Conservation (phyloP, 2,797 vertebrate species). For the Lerista edwardsae region DNA sequence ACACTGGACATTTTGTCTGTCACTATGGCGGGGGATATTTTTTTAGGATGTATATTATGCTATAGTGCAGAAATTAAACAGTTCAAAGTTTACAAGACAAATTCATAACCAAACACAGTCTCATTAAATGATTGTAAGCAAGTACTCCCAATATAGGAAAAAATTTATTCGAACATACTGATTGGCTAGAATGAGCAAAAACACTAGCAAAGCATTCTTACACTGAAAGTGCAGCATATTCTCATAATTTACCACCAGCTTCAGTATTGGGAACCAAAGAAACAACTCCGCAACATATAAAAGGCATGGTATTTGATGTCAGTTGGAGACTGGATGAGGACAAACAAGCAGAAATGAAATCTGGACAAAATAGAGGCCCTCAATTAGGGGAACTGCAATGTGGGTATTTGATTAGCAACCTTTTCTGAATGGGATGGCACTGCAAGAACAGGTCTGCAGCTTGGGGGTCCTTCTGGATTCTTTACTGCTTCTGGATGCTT, state of each 20-base stretch:
- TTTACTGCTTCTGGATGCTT: too few relatives aligned
- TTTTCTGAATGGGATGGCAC: too few relatives aligned
- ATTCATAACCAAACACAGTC: too few relatives aligned
- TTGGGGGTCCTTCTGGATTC: too few relatives aligned
- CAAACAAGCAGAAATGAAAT: too few relatives aligned
- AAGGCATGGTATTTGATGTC: not conserved
- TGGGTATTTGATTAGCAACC: too few relatives aligned
- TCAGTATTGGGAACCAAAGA: not conserved
- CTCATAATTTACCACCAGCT: not conserved
- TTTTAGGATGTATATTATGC: not conserved
- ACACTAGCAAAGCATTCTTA: not conserved
- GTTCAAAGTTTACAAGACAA: not conserved
- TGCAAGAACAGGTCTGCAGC: too few relatives aligned
- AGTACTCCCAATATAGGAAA: not conserved
- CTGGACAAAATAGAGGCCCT: too few relatives aligned
- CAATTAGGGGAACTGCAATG: too few relatives aligned
- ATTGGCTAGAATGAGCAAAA: not conserved
- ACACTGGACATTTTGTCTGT: not conserved
- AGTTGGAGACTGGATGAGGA: too few relatives aligned
- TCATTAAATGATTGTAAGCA: not conserved
- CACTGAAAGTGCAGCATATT: not conserved
- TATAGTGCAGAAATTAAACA: not conserved
- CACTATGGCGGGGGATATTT: not conserved
- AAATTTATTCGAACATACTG: too few relatives aligned
- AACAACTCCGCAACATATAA: not conserved